Conservation (phyloP, 2,888 invertebrate species). For the Sarcophaga caerulescens region DNA sequence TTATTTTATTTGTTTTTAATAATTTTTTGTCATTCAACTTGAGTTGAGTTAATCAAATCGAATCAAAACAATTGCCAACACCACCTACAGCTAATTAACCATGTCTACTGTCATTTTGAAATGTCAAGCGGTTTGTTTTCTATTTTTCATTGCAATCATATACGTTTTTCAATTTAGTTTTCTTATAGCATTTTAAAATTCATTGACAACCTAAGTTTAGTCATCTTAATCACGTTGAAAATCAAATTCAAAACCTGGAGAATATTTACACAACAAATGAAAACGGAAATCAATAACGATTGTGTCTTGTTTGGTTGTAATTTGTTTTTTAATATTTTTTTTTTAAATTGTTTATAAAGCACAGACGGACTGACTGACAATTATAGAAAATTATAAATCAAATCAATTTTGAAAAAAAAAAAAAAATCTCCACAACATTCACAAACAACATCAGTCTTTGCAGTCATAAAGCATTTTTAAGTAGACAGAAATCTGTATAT, state of each 20-base stretch:
- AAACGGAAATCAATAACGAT: slow-evolving; percentile 49
- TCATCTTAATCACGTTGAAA: slow-evolving; percentile 33
- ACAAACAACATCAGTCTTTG: too few relatives aligned
- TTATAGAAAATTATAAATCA: too few relatives aligned
- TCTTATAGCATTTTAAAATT: slow-evolving; percentile 21
- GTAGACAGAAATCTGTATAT: too few relatives aligned
- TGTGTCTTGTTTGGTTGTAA: not conserved
- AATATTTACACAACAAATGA: not conserved
- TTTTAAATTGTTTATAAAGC: too few relatives aligned
- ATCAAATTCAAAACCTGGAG: not conserved
- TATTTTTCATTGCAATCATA: not conserved
- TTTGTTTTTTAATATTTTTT: too few relatives aligned
- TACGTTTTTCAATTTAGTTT: slow-evolving; percentile 19
- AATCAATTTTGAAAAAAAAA: too few relatives aligned
- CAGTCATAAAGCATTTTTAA: too few relatives aligned
- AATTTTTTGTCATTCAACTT: slow-evolving; percentile 6
- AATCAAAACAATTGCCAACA: not conserved
- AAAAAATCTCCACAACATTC: too few relatives aligned
- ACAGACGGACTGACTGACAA: too few relatives aligned
- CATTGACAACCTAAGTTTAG: slow-evolving; percentile 58
- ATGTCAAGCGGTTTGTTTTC: slow-evolving; percentile 18
- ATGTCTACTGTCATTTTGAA: slow-evolving; percentile 48
- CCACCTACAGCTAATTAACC: slow-evolving; percentile 49
- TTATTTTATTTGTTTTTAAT: not conserved
- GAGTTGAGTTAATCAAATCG: not conserved